A percentile compares a stretch with the other conserved stretches of the same genome.
Conservation (phyloP, 1,140 invertebrate species). For the Drosophila sechellia region DNA sequence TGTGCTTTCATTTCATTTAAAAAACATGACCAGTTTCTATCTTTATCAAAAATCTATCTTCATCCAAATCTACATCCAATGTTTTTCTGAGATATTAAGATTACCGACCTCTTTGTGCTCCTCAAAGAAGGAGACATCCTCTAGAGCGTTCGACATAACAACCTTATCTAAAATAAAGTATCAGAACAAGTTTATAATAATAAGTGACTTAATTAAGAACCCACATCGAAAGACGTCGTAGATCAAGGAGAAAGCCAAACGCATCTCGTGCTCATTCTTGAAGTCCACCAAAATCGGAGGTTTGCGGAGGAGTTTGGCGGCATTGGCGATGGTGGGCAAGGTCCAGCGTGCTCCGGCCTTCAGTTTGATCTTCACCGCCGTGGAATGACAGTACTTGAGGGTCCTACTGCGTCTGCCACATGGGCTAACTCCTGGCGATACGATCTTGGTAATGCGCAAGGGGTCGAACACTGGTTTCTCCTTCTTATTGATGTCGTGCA, state of each 20-base stretch:
- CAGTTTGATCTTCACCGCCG: slow-evolving; percentile 50
- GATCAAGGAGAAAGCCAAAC: slow-evolving; percentile 90
- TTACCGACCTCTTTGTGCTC: slow-evolving; percentile 86
- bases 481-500: slow-evolving; percentile 71
- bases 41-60: too few species aligned
- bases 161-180: slow-evolving; percentile 86
- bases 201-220: slow-evolving; percentile 85
- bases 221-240: slow-evolving; percentile 92
- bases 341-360: slow-evolving; percentile 84
- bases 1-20: too few species aligned
- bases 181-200: slow-evolving; percentile 58
- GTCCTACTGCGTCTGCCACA: slow-evolving; percentile 41
- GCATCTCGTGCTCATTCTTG: slow-evolving; percentile 90
- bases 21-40: too few species aligned
- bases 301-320: slow-evolving; percentile 86
- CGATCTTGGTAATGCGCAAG: slow-evolving; percentile 56
- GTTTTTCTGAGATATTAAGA: not conserved
- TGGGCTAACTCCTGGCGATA: slow-evolving; percentile 61
- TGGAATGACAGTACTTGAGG: slow-evolving; percentile 60
- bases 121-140: slow-evolving; percentile 88
- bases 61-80: too few species aligned
- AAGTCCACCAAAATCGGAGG: slow-evolving; percentile 86
- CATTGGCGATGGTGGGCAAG: slow-evolving; percentile 86
- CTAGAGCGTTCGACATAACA: slow-evolving; percentile 88
- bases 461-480: slow-evolving; percentile 73